Conservation (phyloP, 2,797 vertebrate species). For the Bucorvus abyssinicus region DNA sequence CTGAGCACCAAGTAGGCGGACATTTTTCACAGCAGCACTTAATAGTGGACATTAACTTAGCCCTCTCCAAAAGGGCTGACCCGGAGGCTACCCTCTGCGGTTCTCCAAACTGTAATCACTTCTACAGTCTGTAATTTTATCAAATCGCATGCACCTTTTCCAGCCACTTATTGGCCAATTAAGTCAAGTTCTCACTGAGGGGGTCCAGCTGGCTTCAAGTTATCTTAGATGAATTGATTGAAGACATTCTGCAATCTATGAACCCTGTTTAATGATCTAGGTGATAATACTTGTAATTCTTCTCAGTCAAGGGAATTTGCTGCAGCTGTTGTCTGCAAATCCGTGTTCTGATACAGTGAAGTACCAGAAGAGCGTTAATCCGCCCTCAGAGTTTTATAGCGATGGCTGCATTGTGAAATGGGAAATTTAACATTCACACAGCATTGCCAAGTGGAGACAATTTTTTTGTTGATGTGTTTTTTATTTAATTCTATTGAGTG, state of each 20-base stretch:
- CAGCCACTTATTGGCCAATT: constrained; percentile 99
- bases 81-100: constrained; percentile 74
- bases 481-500: constrained; percentile 56
- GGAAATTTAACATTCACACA: constrained; percentile 78
- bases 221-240: constrained; percentile 99
- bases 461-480: constrained; percentile 49
- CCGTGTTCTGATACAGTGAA: constrained; percentile 91
- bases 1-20: constrained; percentile 87
- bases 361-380: constrained; percentile 89
- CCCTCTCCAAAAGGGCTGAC: constrained; percentile 86
- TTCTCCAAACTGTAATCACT: constrained; percentile 91
- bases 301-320: constrained; percentile 98
- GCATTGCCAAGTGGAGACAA: constrained; percentile 36
- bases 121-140: constrained; percentile 93
- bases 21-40: constrained; percentile 93
- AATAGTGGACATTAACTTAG: constrained; percentile 88
- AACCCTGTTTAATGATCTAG: constrained; percentile 99
- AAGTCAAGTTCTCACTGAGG: constrained; percentile 99
- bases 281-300: constrained; percentile 99
- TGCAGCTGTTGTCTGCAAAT: constrained; percentile 96
- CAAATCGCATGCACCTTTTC: constrained; percentile 94
- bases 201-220: constrained; percentile 97
- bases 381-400: constrained; percentile 81
- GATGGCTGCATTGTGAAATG: constrained; percentile 81
- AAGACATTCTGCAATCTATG: constrained; percentile 95